A percentile compares a stretch with the other conserved stretches of the same genome.
phyloP scores from a whole-genome alignment of 2,113 vertebrate species.

The Ceuthmochares aereus region DNA sequence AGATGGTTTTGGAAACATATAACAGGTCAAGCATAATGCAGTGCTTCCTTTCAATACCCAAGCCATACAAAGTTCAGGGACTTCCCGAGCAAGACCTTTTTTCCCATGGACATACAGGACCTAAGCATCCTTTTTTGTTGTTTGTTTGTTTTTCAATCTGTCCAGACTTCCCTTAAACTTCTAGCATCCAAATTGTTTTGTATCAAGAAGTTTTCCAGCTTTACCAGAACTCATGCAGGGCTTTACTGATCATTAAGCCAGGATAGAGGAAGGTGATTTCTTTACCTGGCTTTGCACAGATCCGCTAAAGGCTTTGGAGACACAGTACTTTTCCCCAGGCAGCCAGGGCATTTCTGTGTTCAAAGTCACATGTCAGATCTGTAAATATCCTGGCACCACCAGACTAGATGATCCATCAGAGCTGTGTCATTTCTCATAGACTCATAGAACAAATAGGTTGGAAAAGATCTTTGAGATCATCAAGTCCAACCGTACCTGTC shows the following conservation, averaged over 20 bases:
- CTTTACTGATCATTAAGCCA: neutral
- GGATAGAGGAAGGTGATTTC: neutral
- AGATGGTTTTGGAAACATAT: neutral
- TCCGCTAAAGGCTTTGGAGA: rapidly evolving
- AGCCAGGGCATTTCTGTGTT: neutral
- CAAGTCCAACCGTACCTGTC: no score
- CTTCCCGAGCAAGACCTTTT: neutral
- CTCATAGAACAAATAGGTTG: no score
- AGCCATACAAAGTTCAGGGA: neutral
- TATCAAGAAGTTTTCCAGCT: neutral
- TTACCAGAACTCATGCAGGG: neutral
- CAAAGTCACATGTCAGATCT: rapidly evolving
- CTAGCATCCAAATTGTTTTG: neutral
- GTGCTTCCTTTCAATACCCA: neutral
- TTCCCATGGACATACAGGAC: neutral
- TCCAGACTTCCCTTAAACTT: neutral
- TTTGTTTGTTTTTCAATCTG: neutral
- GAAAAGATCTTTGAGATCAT: no score
- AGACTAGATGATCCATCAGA: neutral
- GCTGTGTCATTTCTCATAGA: neutral
- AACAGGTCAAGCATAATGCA: neutral
- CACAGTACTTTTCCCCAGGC: rapidly evolving
- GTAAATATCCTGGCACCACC: neutral
- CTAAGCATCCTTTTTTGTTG: neutral
- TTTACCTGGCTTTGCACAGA: neutral